Evolutionary conservation across 2,797 vertebrate species (phyloP), one percentile per base, ranked within the genome.

Genomic region (Cephalopachus bancanus): DNA sequence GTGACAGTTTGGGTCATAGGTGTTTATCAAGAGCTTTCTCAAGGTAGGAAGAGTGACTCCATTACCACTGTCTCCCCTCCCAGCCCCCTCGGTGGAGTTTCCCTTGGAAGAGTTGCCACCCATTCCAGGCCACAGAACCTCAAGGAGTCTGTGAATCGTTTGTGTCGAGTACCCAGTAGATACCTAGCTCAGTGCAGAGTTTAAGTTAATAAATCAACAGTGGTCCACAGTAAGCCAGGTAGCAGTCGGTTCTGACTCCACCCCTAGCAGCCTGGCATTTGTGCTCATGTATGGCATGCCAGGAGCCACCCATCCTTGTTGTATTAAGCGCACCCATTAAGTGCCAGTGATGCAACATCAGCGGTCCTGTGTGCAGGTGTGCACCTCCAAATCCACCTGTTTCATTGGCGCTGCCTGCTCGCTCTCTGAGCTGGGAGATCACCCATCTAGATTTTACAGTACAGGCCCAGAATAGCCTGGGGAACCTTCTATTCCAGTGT

Each of bases 21-120:
- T 97, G 93, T 97, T 96, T 95, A 95, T 89, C 80, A 79, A 92
- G 94, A 86, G 96, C 86, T 91, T 97, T 96, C 97, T 95, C 62
- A 72, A 95, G 96, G 76, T 19, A 83, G 55, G 26, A 93, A 88
- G 53, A 19, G 28, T 3, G 64, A 93, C 79, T 85, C 64, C 10
- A 28, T 53, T n/a, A 19, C 65, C 33, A 59, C 24, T 20, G 22
- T 65, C 51, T 64, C 72, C 59, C 28, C 19, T 33, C 53, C 10
- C 0, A 12, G 1, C 33, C 26, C 0, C 4, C 19, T 72, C 65
- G 33, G 19, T 8, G 1, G 16, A 83, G n/a, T 55, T 72, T 53
- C 51, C 75, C 24, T 67, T n/a, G n/a, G 1, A 28, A 80, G 60
- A 59, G 69, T 0, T 78, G 95, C 65, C 60, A 91, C 19, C n/a